phyloP scores from a whole-genome alignment of 2,888 invertebrate species.

The Zele albiditarsus region DNA sequence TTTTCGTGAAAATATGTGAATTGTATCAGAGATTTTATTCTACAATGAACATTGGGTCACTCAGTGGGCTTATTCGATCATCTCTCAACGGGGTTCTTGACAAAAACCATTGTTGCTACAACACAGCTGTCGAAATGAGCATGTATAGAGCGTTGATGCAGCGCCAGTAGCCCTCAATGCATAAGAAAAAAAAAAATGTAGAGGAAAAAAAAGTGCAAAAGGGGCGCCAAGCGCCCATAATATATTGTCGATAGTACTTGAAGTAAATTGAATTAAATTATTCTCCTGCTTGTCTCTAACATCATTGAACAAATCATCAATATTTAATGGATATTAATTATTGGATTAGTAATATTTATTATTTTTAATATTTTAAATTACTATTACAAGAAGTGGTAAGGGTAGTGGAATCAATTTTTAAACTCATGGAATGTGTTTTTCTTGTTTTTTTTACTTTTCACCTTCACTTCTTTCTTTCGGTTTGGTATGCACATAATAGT shows the following conservation, averaged over 20 bases:
- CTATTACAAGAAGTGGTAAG: background rate
- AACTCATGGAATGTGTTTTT: background rate
- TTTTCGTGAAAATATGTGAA: background rate
- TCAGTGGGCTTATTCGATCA: conserved; percentile 51
- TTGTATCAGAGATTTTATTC: conserved; percentile 8
- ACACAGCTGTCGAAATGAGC: conserved; percentile 69
- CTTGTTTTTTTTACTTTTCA: background rate
- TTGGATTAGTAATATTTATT: background rate
- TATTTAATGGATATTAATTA: no score
- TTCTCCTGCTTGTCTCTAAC: no score
- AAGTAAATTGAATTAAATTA: conserved; percentile 9
- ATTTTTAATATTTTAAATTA: background rate
- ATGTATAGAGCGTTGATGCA: conserved; percentile 37
- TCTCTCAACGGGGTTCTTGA: conserved; percentile 51
- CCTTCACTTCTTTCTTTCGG: background rate
- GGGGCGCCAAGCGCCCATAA: conserved; percentile 21
- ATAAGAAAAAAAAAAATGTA: background rate
- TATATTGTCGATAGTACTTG: conserved; percentile 2
- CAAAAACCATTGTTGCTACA: conserved; percentile 69
- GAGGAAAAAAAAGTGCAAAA: background rate
- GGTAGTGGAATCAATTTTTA: background rate
- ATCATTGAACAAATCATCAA: no score
- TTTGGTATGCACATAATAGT: conserved; percentile 6
- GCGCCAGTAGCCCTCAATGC: conserved; percentile 6
- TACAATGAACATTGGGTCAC: conserved; percentile 45